A percentile compares a stretch with the other conserved stretches of the same genome.
These are phyloP conservation scores for Podargus strigoides DNA, from an alignment of 2,797 vertebrate species.

Conservation along the genomic window DNA sequence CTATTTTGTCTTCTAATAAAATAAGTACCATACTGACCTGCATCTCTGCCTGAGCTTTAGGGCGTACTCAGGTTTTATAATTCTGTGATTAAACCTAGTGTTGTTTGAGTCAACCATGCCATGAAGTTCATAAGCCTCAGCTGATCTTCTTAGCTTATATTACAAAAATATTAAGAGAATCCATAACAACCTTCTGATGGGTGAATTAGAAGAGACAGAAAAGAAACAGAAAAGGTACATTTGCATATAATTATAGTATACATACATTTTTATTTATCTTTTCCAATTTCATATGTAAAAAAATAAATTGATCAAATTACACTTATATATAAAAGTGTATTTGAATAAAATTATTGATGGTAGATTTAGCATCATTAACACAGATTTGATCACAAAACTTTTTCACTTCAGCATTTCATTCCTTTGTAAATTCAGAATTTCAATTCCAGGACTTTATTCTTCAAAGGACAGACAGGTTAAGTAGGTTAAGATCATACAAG, in stretches of 20 bases:
- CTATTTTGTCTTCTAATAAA: slow-evolving; percentile 24
- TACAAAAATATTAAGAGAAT: not conserved
- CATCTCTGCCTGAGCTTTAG: not conserved
- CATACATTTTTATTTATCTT: not conserved
- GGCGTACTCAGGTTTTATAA: not conserved
- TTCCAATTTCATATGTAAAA: not conserved
- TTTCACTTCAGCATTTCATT: not conserved
- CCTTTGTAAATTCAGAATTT: not conserved
- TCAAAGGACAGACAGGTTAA: not conserved
- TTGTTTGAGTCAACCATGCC: not conserved
- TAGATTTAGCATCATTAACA: not conserved
- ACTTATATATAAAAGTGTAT: not conserved
- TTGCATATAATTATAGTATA: too few species aligned
- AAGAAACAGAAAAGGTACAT: not conserved
- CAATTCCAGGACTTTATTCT: not conserved
- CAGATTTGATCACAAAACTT: not conserved
- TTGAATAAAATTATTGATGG: not conserved
- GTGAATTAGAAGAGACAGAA: not conserved
- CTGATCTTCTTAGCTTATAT: not conserved
- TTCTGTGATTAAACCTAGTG: not conserved
- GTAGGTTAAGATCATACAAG: not conserved
- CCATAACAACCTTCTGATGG: not conserved
- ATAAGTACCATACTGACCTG: slow-evolving; percentile 3
- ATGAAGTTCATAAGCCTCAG: not conserved
- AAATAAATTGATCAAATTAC: not conserved